Percentiles rank a stretch among this genome's conserved stretches.
Evolutionary conservation across 2,113 vertebrate genomes (phyloP).

Genomic region (Brachyhypopomus occidentalis): DNA sequence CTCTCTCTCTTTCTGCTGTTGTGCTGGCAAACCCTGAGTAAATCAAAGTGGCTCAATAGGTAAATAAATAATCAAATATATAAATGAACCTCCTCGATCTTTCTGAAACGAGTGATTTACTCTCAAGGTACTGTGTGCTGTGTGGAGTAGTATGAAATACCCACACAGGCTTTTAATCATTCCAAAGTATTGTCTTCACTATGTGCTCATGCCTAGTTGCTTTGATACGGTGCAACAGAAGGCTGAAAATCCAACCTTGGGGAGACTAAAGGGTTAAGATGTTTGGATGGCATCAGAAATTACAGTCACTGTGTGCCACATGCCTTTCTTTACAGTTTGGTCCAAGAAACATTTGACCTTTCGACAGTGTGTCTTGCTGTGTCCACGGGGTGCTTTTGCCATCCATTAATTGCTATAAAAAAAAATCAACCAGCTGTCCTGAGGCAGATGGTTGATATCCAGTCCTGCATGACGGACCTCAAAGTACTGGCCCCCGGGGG

Average conservation of each 20-base stretch:
- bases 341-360: slow-evolving; percentile 47
- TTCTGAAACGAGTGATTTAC: slow-evolving; percentile 18
- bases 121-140: neutral
- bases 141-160: neutral
- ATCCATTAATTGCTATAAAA: slow-evolving; percentile 22
- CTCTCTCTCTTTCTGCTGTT: neutral
- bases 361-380: slow-evolving; percentile 49
- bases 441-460: slow-evolving; percentile 58
- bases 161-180: neutral
- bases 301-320: slow-evolving; percentile 16
- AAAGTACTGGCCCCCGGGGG: slow-evolving; percentile 47
- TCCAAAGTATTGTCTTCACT: neutral
- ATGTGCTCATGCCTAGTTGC: no score
- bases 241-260: neutral
- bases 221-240: no score
- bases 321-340: slow-evolving; percentile 18
- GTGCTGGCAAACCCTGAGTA: neutral
- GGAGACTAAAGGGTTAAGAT: slow-evolving; percentile 8
- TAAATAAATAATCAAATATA: neutral
- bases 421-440: slow-evolving; percentile 46
- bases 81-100: neutral
- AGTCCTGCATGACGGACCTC: slow-evolving; percentile 48
- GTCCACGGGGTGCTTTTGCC: slow-evolving; percentile 36
- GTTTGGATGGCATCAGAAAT: slow-evolving; percentile 12
- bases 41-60: neutral